These are phyloP conservation scores for Phenganax subtilis DNA, from an alignment of 92 coral and sea anemone species.

Conservation along the genomic window DNA sequence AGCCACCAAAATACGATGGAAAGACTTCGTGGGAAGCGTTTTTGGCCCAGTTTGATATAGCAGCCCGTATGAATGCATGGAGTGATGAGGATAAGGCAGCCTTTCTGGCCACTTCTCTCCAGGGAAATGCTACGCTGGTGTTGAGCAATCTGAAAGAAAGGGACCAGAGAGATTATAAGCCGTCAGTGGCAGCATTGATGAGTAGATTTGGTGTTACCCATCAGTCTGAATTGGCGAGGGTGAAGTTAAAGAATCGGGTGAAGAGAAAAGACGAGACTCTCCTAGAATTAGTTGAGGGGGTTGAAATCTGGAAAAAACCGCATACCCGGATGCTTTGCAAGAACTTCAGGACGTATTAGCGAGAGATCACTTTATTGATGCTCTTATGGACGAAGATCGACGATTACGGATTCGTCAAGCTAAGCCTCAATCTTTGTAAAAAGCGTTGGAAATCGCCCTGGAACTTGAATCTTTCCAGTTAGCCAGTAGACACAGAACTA, in stretches of 20 bases:
- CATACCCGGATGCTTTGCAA: constrained; percentile 32
- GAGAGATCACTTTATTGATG: constrained; percentile 23
- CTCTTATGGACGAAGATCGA: constrained; percentile 15
- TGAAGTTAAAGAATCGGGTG: constrained; percentile 22
- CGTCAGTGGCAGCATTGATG: constrained; percentile 13
- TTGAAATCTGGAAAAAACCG: constrained; percentile 15
- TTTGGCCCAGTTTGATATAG: constrained; percentile 12
- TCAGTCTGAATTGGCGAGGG: constrained; percentile 43
- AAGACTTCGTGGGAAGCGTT: constrained; percentile 15
- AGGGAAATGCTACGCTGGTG: constrained; percentile 13
- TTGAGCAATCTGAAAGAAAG: constrained; percentile 6
- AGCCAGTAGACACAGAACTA: constrained; percentile 3
- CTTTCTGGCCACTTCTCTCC: constrained; percentile 3
- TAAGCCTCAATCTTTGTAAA: constrained; percentile 23
- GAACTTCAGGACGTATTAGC: constrained; percentile 27
- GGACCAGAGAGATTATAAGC: background rate
- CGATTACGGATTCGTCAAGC: constrained; percentile 41
- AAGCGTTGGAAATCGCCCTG: constrained; percentile 35
- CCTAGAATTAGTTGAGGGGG: constrained; percentile 33
- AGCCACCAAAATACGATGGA: constrained; percentile 1
- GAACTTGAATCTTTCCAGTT: constrained; percentile 31
- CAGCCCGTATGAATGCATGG: constrained; percentile 14
- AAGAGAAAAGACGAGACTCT: constrained; percentile 32
- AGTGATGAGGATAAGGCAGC: constrained; percentile 9
- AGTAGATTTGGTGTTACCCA: constrained; percentile 40